phyloP scores from a whole-genome alignment of 92 coral and sea anemone genomes.

The Zoanthus sansibaricus region DNA sequence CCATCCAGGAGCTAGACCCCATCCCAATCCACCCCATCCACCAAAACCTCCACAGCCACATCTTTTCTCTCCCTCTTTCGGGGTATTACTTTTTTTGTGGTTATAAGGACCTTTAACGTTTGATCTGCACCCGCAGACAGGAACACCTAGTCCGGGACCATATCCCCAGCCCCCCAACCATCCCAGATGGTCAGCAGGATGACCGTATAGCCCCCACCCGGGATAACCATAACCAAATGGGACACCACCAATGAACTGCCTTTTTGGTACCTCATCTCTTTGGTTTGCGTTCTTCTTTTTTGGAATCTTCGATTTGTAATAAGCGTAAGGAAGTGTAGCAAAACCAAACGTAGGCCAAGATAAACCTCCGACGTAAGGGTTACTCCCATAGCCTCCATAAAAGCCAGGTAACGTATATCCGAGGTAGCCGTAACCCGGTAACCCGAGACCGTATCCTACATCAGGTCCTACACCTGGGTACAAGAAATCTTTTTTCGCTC shows the following conservation, averaged over 20 bases:
- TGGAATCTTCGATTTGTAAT: conserved; percentile 78
- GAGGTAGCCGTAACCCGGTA: conserved; percentile 43
- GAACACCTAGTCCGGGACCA: conserved; percentile 56
- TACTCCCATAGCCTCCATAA: conserved; percentile 38
- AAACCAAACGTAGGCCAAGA: conserved; percentile 19
- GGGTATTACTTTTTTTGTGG: conserved; percentile 15
- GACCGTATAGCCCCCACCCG: conserved; percentile 85
- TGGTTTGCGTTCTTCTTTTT: conserved; percentile 60
- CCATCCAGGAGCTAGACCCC: conserved; percentile 25
- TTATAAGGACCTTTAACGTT: conserved; percentile 54
- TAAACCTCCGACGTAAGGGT: conserved; percentile 18
- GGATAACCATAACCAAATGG: conserved; percentile 88
- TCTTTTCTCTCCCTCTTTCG: conserved; percentile 51
- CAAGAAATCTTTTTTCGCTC: conserved; percentile 38
- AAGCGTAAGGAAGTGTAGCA: conserved; percentile 40
- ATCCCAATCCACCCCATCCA: conserved; percentile 6
- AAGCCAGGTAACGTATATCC: conserved; percentile 39
- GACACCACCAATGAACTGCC: conserved; percentile 67
- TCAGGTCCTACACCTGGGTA: conserved; percentile 56
- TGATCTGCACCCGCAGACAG: conserved; percentile 60
- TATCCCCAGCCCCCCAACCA: conserved; percentile 64
- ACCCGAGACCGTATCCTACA: conserved; percentile 55
- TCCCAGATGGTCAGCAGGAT: conserved; percentile 73
- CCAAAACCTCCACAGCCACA: conserved; percentile 55
- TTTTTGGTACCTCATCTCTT: conserved; percentile 70